Evolutionary conservation across 2,797 vertebrate species (phyloP), one percentile per base, ranked within the genome.

Genomic region (Hydrolagus colliei): DNA sequence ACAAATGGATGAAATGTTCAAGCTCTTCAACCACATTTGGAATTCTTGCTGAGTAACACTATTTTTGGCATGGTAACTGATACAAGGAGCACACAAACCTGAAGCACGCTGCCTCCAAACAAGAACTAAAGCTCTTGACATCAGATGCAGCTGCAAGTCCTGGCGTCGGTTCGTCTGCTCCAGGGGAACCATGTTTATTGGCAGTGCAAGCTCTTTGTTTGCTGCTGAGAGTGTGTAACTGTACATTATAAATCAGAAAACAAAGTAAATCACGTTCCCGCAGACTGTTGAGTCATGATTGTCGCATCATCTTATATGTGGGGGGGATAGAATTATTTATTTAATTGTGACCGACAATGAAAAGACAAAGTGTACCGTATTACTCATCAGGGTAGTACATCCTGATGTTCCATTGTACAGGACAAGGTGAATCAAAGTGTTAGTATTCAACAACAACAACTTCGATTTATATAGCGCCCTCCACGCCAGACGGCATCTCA

Each of bases 31-130:
- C 32, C 32, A 18, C 79, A 84, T 67, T 84, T 68, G 65, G 3
- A 35, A 84, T 84, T 71, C 65, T 71, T 71, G 67, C 35, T 41
- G 16, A 84, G 79, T 32, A 68, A 71, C 63, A 71, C 79, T 68
- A 68, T 18, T 84, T 84, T 84, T 84, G 79, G 79, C 79, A 84
- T 71, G 79, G 79, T 84, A 84, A 84, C 79, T 68, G 79, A 84
- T 84, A 63, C 63, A 9, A 35, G 79, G 32, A 27, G 63, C 32
- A 35, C 65, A 20, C 16, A 20, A 71, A 18, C 65, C 65, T 68
- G 71, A 77, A 84, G 79, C 68, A 20, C 71, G 65, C 18, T 68
- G 32, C 10, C 65, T n/a, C 71, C 79, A 84, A 52, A 67, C 79
- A 84, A 63, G 41, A 71, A 10, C 32, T 71, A 63, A 84, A 18